A percentile compares a stretch with the other conserved stretches of the same genome.
phyloP scores from a whole-genome alignment of 2,113 vertebrate species.

The Gadus macrocephalus region DNA sequence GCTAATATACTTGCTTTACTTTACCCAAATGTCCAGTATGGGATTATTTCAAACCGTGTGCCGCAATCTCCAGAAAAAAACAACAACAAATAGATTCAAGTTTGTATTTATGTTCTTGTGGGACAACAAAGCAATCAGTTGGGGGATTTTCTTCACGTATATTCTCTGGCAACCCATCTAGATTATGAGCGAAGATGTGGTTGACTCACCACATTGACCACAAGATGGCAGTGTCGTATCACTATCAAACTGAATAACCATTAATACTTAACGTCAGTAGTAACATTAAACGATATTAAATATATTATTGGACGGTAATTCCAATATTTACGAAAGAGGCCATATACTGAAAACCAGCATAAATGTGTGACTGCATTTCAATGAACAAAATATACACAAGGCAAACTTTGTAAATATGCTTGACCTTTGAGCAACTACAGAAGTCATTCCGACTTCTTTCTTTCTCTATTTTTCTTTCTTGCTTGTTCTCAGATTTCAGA shows the following conservation, averaged over 20 bases:
- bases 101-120: no score
- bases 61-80: no score
- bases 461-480: slow-evolving; percentile 14
- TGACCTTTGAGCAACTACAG: slow-evolving; percentile 25
- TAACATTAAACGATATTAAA: slow-evolving; percentile 30
- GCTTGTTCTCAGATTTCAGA: slow-evolving; percentile 20
- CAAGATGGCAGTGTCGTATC: slow-evolving; percentile 46
- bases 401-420: slow-evolving; percentile 3
- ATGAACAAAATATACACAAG: slow-evolving; percentile 11
- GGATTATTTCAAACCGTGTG: no score
- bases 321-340: slow-evolving; percentile 8
- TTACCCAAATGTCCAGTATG: no score
- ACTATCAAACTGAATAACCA: slow-evolving; percentile 8
- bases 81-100: no score
- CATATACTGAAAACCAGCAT: slow-evolving; percentile 20
- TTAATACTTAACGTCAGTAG: slow-evolving; percentile 38
- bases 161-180: background rate
- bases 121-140: no score
- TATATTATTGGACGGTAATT: slow-evolving; percentile 29
- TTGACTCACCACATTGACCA: slow-evolving; percentile 19
- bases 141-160: no score
- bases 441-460: slow-evolving; percentile 17
- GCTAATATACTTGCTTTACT: no score
- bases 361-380: slow-evolving; percentile 37
- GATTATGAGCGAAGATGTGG: background rate